Percentiles rank a stretch among this genome's conserved stretches.
Conservation (phyloP, 2,797 vertebrate genomes). For the Hypotaenidia okinawae region DNA sequence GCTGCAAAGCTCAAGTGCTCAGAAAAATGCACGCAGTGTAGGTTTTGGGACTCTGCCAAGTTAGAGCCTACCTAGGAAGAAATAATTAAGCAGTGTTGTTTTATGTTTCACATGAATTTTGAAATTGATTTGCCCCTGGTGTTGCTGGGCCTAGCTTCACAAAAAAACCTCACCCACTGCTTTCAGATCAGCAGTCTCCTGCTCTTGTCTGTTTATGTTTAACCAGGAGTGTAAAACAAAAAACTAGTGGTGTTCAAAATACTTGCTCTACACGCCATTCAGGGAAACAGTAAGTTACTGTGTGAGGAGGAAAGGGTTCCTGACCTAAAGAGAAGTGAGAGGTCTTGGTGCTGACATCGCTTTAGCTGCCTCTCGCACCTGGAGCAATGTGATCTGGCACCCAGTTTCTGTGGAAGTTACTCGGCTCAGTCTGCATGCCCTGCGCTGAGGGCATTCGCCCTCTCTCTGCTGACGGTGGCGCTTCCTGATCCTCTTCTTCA, state of each 20-base stretch:
- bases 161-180: background rate
- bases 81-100: background rate
- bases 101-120: constrained; percentile 30
- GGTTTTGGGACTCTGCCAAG: constrained; percentile 4
- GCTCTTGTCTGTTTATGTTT: constrained; percentile 35
- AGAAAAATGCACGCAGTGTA: background rate
- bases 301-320: background rate
- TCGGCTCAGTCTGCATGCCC: background rate
- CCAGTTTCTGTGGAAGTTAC: background rate
- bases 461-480: background rate
- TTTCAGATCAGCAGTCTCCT: background rate
- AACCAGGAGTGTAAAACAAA: constrained; percentile 1
- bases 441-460: background rate
- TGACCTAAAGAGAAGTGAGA: background rate
- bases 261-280: background rate
- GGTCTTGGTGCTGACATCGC: background rate
- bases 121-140: constrained; percentile 27
- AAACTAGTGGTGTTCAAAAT: constrained; percentile 1
- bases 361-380: background rate
- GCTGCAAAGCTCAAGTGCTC: background rate
- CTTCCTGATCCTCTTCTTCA: constrained; percentile 8
- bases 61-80: constrained; percentile 23
- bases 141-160: background rate
- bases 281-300: constrained; percentile 17
- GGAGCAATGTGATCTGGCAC: background rate